Percentiles rank a stretch among this genome's conserved stretches.
Evolutionary conservation across 2,888 invertebrate genomes (phyloP).

Genomic region (Eupeodes luniger): DNA sequence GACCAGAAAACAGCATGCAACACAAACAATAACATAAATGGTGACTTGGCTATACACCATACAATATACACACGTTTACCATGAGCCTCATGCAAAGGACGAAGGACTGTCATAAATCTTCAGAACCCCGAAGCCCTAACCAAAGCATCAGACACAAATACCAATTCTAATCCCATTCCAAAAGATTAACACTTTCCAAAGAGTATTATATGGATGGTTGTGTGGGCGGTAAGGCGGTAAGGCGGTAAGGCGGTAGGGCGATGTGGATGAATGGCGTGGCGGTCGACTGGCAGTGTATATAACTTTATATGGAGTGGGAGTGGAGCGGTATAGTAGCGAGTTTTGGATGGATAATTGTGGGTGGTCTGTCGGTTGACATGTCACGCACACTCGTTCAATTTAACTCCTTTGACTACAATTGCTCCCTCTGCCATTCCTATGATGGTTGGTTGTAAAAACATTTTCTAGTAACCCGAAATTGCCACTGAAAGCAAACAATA

Average conservation of each 20-base stretch:
- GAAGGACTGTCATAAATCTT: conserved; percentile 73
- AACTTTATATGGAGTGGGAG: too few relatives aligned
- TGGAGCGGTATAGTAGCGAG: too few relatives aligned
- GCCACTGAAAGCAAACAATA: conserved; percentile 58
- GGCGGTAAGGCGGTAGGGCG: neutral
- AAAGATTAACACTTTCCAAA: conserved; percentile 69
- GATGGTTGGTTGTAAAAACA: conserved; percentile 19
- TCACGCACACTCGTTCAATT: conserved; percentile 67
- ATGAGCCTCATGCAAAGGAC: conserved; percentile 29
- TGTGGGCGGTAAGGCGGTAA: neutral
- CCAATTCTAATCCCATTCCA: conserved; percentile 63
- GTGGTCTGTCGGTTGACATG: conserved; percentile 28
- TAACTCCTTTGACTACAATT: conserved; percentile 31
- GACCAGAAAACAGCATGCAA: conserved; percentile 25
- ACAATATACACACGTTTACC: neutral
- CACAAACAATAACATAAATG: conserved; percentile 55
- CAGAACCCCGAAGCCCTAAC: conserved; percentile 31
- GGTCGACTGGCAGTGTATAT: neutral
- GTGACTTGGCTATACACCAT: conserved; percentile 2
- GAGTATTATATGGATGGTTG: neutral
- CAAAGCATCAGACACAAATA: conserved; percentile 52
- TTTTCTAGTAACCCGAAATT: conserved; percentile 56
- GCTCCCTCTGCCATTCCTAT: neutral
- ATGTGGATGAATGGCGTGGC: neutral
- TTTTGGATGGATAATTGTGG: neutral